Evolutionary conservation across 1,140 invertebrate species (phyloP).

Genomic region (Anoplolepis gracilipes): DNA sequence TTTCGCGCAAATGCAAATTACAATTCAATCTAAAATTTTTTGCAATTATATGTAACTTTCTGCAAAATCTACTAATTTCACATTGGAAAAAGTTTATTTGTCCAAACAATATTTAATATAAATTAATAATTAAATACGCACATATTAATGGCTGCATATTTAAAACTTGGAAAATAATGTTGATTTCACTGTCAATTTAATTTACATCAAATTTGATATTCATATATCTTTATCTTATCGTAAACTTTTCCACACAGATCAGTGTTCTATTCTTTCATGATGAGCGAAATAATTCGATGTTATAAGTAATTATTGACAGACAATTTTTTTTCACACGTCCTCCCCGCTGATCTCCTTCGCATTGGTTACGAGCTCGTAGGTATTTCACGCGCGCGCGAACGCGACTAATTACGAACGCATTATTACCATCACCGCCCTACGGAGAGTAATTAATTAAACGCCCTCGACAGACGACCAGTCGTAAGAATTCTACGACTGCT

Average conservation of each 20-base stretch:
- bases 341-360: neutral
- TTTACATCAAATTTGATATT: neutral
- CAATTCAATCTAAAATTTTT: neutral
- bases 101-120: neutral
- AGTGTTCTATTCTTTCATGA: neutral
- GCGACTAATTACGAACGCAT: constrained; percentile 56
- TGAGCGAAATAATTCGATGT: neutral
- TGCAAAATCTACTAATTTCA: neutral
- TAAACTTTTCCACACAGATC: neutral
- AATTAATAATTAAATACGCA: neutral
- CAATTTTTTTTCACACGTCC: neutral
- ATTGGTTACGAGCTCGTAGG: constrained; percentile 5
- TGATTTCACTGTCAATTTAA: neutral
- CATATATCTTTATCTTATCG: neutral
- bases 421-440: constrained; percentile 39
- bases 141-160: neutral
- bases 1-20: neutral
- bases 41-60: neutral
- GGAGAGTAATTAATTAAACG: constrained; percentile 51
- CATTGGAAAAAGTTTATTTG: neutral
- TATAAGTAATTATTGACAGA: neutral
- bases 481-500: constrained; percentile 55
- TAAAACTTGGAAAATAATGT: neutral
- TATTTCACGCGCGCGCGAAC: constrained; percentile 40
- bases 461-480: constrained; percentile 30